Conservation (phyloP, 2,888 invertebrate genomes). For the Leucoptera coffeella region DNA sequence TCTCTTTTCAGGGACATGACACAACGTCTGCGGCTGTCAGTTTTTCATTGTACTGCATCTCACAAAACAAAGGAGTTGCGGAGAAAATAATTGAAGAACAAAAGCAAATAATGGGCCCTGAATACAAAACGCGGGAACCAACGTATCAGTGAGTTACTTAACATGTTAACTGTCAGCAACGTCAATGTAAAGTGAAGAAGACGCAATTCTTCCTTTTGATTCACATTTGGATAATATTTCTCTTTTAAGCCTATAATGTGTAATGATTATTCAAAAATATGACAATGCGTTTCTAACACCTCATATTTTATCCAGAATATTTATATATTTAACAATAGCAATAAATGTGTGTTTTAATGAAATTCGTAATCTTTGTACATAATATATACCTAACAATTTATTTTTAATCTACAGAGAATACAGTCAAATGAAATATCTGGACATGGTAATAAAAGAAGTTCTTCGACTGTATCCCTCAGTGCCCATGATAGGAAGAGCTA, state of each 20-base stretch:
- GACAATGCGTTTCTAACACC: background rate
- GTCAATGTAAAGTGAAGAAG: too few relatives aligned
- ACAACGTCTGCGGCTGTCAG: constrained; percentile 53
- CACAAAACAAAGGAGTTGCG: constrained; percentile 41
- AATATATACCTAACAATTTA: constrained; percentile 4
- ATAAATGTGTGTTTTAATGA: constrained; percentile 1
- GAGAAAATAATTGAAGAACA: constrained; percentile 45
- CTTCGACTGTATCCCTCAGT: constrained; percentile 47
- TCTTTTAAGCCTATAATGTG: background rate
- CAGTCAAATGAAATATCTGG: constrained; percentile 47
- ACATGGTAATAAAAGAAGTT: constrained; percentile 45
- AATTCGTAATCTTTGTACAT: constrained; percentile 5
- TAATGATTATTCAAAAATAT: background rate
- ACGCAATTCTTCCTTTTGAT: too few relatives aligned
- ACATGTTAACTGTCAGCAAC: too few relatives aligned
- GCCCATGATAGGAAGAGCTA: constrained; percentile 31
- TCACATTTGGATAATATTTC: background rate
- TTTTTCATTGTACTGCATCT: constrained; percentile 42
- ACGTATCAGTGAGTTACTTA: too few relatives aligned
- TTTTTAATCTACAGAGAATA: constrained; percentile 20
- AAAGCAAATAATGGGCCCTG: too few relatives aligned
- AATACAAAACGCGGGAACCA: too few relatives aligned
- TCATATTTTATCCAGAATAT: background rate
- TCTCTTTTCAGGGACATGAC: constrained; percentile 56
- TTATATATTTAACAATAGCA: background rate